Evolutionary conservation across 2,888 invertebrate species (phyloP).

Genomic region (Pandemis cinnamomeana): DNA sequence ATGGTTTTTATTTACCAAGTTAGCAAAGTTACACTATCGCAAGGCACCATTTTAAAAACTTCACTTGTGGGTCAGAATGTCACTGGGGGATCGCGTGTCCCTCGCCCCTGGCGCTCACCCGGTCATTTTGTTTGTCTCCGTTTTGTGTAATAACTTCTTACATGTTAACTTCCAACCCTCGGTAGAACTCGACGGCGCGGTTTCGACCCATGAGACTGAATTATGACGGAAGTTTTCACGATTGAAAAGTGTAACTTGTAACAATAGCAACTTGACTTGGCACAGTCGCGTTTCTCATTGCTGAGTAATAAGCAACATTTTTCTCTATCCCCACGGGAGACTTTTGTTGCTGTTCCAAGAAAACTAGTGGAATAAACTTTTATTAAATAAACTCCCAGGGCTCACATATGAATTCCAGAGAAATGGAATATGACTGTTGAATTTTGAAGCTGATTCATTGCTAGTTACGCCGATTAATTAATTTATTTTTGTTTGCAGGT

Average conservation of each 20-base stretch:
- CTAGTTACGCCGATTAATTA: not conserved
- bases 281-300: slow-evolving; percentile 46
- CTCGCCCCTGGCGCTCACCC: slow-evolving; percentile 45
- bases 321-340: slow-evolving; percentile 63
- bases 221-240: slow-evolving; percentile 72
- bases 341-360: slow-evolving; percentile 47
- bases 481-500: slow-evolving; percentile 20
- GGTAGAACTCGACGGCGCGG: slow-evolving; percentile 57
- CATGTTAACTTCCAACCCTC: slow-evolving; percentile 56
- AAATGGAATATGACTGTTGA: not conserved
- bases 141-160: slow-evolving; percentile 50
- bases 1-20: slow-evolving; percentile 22
- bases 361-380: slow-evolving; percentile 12
- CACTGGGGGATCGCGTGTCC: slow-evolving; percentile 59
- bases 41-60: slow-evolving; percentile 28
- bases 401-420: not conserved
- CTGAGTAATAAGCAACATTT: slow-evolving; percentile 62
- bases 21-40: not conserved
- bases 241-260: slow-evolving; percentile 71
- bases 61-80: slow-evolving; percentile 25
- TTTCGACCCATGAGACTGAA: slow-evolving; percentile 62
- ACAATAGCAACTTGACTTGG: slow-evolving; percentile 57
- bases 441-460: not conserved
- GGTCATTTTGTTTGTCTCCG: slow-evolving; percentile 45
- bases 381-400: slow-evolving; percentile 16